phyloP scores from a whole-genome alignment of 2,113 vertebrate species.

The Procavia capensis region DNA sequence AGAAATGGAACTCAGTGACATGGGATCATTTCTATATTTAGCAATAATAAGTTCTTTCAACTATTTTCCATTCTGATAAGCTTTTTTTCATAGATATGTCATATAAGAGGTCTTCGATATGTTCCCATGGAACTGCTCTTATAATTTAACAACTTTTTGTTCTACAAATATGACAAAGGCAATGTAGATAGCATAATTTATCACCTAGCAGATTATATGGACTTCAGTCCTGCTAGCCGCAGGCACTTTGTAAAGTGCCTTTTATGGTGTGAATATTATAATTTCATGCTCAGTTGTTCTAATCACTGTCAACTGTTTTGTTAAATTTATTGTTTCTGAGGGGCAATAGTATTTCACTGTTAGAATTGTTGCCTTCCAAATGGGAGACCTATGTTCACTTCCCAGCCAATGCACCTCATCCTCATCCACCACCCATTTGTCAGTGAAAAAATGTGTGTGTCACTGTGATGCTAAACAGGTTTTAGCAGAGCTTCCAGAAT shows the following conservation, averaged over 20 bases:
- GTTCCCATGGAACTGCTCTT: background rate
- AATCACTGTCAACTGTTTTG: fast-evolving
- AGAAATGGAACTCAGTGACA: background rate
- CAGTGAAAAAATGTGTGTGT: background rate
- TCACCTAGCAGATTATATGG: too few relatives aligned
- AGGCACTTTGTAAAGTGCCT: background rate
- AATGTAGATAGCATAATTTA: background rate
- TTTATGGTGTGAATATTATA: fast-evolving
- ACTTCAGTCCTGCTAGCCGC: background rate
- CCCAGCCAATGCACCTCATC: background rate
- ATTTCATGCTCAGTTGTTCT: fast-evolving
- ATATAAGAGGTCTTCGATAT: background rate
- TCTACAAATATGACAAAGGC: background rate
- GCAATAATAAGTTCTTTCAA: background rate
- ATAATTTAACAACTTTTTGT: background rate
- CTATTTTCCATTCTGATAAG: background rate
- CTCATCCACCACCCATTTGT: background rate
- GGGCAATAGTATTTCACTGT: background rate
- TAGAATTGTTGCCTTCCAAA: background rate
- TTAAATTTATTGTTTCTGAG: background rate
- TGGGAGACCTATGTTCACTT: background rate
- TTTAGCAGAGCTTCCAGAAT: background rate
- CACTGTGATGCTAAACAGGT: background rate
- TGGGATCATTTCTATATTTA: fast-evolving
- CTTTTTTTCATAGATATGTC: background rate